These are phyloP conservation scores for Microctenopoma lineatum DNA, from an alignment of 2,797 vertebrate species.

Conservation along the genomic window DNA sequence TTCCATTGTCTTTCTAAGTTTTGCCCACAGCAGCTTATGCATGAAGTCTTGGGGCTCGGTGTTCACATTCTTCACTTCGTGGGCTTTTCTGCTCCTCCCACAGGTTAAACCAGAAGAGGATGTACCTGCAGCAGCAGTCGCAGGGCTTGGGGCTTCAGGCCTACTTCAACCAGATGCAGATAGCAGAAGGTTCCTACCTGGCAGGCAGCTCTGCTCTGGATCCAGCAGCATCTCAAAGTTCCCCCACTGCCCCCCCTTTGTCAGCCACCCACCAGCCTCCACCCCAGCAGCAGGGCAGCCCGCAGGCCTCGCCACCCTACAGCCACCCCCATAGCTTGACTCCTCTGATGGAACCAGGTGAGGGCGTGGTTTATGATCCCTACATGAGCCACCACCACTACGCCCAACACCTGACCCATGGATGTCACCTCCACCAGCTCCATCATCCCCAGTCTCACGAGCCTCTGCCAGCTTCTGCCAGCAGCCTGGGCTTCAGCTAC, in stretches of 20 bases:
- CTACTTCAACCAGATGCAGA: conserved; percentile 99
- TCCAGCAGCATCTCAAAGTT: conserved; percentile 68
- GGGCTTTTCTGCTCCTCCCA: conserved; percentile 29
- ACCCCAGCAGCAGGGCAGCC: conserved; percentile 66
- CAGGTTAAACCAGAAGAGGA: conserved; percentile 96
- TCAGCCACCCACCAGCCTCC: conserved; percentile 69
- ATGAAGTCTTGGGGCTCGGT: background rate
- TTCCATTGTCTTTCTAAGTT: conserved; percentile 2
- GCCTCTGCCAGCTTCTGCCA: conserved; percentile 19
- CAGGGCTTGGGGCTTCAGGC: conserved; percentile 88
- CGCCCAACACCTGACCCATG: conserved; percentile 65
- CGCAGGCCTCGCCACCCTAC: conserved; percentile 71
- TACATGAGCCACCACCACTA: conserved; percentile 86
- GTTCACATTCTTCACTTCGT: conserved; percentile 5
- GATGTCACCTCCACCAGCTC: conserved; percentile 68
- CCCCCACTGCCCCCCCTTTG: conserved; percentile 75
- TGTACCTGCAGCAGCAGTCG: conserved; percentile 96
- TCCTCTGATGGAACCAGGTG: conserved; percentile 89
- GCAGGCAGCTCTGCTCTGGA: conserved; percentile 73
- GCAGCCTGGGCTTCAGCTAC: conserved; percentile 82
- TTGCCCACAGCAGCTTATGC: background rate
- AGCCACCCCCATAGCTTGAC: conserved; percentile 83
- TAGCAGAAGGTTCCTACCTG: conserved; percentile 90
- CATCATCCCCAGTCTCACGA: conserved; percentile 69
- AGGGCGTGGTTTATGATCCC: conserved; percentile 86